Conservation (phyloP, 2,797 vertebrate species). For the Clarias fuscus region DNA sequence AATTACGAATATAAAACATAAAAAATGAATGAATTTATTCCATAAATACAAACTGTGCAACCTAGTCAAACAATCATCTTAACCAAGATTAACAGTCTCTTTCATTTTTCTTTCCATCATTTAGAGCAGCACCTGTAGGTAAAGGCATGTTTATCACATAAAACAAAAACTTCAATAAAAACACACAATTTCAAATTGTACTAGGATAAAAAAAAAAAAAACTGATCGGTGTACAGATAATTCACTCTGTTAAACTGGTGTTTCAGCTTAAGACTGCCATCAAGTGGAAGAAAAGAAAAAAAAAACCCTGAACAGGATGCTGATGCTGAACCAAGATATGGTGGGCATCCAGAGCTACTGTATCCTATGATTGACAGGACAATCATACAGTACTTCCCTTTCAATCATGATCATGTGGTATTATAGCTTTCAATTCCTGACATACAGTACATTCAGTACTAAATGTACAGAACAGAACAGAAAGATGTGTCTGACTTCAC, state of each 20-base stretch:
- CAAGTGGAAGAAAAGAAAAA: conserved; percentile 30
- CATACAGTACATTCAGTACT: conserved; percentile 10
- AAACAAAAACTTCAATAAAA: not conserved
- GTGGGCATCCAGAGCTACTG: not conserved
- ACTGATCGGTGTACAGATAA: not conserved
- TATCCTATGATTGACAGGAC: not conserved
- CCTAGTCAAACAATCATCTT: not conserved
- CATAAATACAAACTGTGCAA: not conserved
- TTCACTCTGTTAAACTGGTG: not conserved
- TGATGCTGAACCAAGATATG: not conserved
- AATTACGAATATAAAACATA: not conserved
- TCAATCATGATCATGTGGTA: not conserved
- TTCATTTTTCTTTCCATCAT: not conserved
- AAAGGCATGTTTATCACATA: conserved; percentile 18
- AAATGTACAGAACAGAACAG: not conserved
- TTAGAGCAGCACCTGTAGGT: conserved; percentile 22
- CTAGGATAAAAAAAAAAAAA: no score
- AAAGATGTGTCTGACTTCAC: not conserved
- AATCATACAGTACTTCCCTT: not conserved
- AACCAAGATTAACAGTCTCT: not conserved
- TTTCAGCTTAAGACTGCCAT: conserved; percentile 41
- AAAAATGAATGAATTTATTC: not conserved
- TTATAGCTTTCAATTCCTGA: conserved; percentile 5
- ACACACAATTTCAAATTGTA: not conserved
- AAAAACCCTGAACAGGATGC: not conserved